Percentiles rank a stretch among this genome's conserved stretches.
phyloP scores from a whole-genome alignment of 2,888 invertebrate species.

The Pharmacophagus antenor region DNA sequence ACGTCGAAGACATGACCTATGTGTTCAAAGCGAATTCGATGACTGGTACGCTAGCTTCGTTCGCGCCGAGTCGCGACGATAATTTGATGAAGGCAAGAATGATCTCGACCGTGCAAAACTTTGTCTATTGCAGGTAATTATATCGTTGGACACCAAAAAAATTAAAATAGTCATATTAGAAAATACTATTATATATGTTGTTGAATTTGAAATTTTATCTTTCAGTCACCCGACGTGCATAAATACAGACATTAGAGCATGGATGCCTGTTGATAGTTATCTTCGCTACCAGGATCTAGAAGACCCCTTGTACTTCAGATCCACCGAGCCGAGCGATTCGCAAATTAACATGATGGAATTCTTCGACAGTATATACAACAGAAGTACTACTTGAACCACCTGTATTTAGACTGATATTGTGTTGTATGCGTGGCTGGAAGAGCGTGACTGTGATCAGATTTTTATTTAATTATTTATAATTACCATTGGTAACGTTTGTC shows the following conservation, averaged over 20 bases:
- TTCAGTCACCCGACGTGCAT: conserved; percentile 51
- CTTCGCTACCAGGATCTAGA: conserved; percentile 49
- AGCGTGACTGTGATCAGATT: background rate
- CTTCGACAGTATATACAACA: conserved; percentile 44
- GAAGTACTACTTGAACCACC: conserved; percentile 31
- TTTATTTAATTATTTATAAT: conserved; percentile 18
- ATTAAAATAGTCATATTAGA: background rate
- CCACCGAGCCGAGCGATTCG: conserved; percentile 37
- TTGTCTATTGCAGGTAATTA: conserved; percentile 57
- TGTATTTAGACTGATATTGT: conserved; percentile 13
- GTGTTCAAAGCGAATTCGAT: conserved; percentile 65
- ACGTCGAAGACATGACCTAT: conserved; percentile 81
- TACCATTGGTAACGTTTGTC: too few species aligned
- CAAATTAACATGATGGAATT: conserved; percentile 48
- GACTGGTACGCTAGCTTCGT: conserved; percentile 36
- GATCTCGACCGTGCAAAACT: conserved; percentile 54
- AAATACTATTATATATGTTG: background rate
- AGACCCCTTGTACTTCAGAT: conserved; percentile 37
- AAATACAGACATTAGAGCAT: conserved; percentile 36
- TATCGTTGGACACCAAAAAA: background rate
- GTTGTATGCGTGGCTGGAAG: conserved; percentile 9
- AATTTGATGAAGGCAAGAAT: conserved; percentile 53
- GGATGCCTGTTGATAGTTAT: conserved; percentile 44
- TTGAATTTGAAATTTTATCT: background rate
- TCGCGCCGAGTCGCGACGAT: conserved; percentile 40